phyloP scores from a whole-genome alignment of 1,140 invertebrate species.

The Drusus annulatus region DNA sequence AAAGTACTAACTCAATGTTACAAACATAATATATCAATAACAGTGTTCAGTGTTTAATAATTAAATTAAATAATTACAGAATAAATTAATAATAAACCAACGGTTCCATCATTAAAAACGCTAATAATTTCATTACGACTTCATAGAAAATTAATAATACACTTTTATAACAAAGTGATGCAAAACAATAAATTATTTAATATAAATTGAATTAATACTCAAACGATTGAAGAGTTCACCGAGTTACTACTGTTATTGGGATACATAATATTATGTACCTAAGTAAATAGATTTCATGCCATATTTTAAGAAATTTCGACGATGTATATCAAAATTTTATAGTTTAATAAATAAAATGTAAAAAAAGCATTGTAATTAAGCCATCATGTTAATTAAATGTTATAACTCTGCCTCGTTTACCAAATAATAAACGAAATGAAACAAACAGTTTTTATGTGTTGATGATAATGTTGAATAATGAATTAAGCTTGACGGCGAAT shows the following conservation, averaged over 20 bases:
- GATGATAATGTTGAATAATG: background rate
- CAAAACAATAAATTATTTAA: too few species aligned
- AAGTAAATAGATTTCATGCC: slow-evolving; percentile 26
- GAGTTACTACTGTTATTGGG: too few species aligned
- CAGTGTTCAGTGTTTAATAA: slow-evolving; percentile 7
- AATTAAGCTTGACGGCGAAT: too few species aligned
- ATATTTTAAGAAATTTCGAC: slow-evolving; percentile 45
- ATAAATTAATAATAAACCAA: too few species aligned
- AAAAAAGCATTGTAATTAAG: background rate
- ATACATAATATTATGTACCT: too few species aligned
- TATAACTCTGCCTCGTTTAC: slow-evolving; percentile 27
- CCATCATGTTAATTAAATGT: slow-evolving; percentile 4
- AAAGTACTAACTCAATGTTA: slow-evolving; percentile 13
- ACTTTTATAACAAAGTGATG: too few species aligned
- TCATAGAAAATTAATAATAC: too few species aligned
- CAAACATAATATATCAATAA: background rate
- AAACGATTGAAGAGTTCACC: too few species aligned
- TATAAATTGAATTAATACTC: too few species aligned
- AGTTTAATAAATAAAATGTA: slow-evolving; percentile 38
- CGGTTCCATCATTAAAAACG: too few species aligned
- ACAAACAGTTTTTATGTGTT: background rate
- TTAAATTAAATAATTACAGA: background rate
- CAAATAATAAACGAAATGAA: slow-evolving; percentile 39
- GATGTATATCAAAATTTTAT: slow-evolving; percentile 56
- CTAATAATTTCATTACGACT: too few species aligned